A percentile compares a stretch with the other conserved stretches of the same genome.
Conservation (phyloP, 2,113 vertebrate genomes). For the Agapornis roseicollis region DNA sequence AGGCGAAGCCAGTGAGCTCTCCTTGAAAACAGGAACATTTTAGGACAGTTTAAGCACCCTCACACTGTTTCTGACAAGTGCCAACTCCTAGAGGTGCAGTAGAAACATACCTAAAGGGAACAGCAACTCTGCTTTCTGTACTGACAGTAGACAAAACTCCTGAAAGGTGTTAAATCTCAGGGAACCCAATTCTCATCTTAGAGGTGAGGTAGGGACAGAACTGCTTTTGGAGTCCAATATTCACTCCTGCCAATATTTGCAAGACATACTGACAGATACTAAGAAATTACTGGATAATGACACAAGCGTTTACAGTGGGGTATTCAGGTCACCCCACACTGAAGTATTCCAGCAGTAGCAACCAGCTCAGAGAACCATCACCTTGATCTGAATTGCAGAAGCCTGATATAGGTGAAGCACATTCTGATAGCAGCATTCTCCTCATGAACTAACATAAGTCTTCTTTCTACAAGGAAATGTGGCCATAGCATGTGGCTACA, state of each 20-base stretch:
- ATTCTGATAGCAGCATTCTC: not conserved
- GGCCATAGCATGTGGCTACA: accelerated
- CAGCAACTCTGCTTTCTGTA: not conserved
- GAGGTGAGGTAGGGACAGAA: not conserved
- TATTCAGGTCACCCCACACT: not conserved
- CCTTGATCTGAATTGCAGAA: not conserved
- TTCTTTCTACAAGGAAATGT: not conserved
- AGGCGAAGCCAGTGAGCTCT: not conserved
- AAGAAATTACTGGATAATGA: not conserved
- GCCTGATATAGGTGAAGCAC: not conserved
- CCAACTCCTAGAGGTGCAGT: accelerated
- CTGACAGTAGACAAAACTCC: not conserved
- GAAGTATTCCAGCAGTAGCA: not conserved
- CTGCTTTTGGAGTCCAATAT: not conserved
- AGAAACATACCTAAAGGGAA: not conserved
- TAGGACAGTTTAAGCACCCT: not conserved
- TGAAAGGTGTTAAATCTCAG: not conserved
- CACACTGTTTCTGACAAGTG: not conserved
- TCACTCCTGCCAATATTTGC: not conserved
- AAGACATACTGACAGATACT: not conserved
- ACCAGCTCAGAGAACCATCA: not conserved
- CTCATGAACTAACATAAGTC: accelerated
- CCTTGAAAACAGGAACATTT: not conserved
- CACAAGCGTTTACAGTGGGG: not conserved
- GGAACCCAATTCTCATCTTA: not conserved